A percentile compares a stretch with the other conserved stretches of the same genome.
These are phyloP conservation scores for Oasisia sp. DNA, from an alignment of 2,888 invertebrate genomes.

Conservation along the genomic window DNA sequence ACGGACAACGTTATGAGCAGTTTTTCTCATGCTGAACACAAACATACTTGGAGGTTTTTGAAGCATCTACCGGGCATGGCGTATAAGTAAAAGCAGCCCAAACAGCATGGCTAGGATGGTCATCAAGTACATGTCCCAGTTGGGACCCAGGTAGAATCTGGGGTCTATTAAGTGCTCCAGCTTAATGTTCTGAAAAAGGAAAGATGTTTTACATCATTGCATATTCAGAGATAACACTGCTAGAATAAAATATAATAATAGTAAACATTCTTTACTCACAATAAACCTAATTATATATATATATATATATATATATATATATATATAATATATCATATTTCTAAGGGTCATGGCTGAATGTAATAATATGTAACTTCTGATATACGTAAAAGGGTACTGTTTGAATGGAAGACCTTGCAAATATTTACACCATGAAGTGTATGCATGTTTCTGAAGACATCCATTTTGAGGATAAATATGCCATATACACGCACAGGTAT, in stretches of 20 bases:
- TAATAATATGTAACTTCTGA: background rate
- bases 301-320: too few species aligned
- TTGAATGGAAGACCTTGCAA: too few species aligned
- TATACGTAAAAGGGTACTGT: too few species aligned
- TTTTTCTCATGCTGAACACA: background rate
- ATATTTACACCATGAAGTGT: too few species aligned
- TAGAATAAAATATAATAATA: background rate
- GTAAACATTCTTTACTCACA: background rate
- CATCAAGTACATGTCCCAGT: conserved; percentile 95
- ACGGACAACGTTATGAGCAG: background rate
- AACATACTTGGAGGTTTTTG: background rate
- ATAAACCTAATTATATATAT: too few species aligned
- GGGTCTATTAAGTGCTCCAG: conserved; percentile 42
- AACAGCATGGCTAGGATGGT: conserved; percentile 83
- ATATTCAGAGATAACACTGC: background rate
- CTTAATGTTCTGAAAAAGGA: conserved; percentile 10
- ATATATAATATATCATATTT: too few species aligned
- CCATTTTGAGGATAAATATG: too few species aligned
- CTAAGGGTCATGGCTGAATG: background rate
- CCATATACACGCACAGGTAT: too few species aligned
- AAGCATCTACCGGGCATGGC: background rate
- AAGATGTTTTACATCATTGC: background rate
- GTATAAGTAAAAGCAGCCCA: conserved; percentile 66
- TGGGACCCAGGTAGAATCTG: conserved; percentile 70
- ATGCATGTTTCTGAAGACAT: too few species aligned